A percentile compares a stretch with the other conserved stretches of the same genome.
These are phyloP conservation scores for Paguma larvata DNA, from an alignment of 2,797 vertebrate species.

Conservation along the genomic window DNA sequence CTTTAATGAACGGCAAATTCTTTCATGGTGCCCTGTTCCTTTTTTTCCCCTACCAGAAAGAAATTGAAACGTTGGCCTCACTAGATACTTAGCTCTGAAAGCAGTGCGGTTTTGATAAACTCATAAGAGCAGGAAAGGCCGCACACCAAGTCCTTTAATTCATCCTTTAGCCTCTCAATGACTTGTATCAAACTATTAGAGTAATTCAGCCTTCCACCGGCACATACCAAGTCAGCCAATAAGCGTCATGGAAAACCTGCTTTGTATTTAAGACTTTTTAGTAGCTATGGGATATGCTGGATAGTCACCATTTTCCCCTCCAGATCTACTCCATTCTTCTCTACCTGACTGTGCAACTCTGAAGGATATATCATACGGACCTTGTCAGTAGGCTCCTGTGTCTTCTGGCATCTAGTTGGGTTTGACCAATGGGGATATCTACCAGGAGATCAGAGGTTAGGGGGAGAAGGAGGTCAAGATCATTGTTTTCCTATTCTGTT, in stretches of 20 bases:
- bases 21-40: not conserved
- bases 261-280: not conserved
- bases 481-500: not conserved
- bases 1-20: constrained; percentile 75
- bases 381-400: not conserved
- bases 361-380: no score
- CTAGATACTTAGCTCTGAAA: not conserved
- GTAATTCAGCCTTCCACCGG: not conserved
- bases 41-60: constrained; percentile 45
- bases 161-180: not conserved
- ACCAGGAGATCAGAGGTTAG: not conserved
- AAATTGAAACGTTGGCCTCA: constrained; percentile 46
- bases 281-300: not conserved
- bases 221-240: not conserved
- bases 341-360: not conserved
- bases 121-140: not conserved
- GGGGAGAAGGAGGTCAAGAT: not conserved
- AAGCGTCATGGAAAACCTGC: not conserved
- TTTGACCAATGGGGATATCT: not conserved
- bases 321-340: not conserved
- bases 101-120: not conserved
- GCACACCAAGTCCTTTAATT: not conserved
- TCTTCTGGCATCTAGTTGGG: not conserved
- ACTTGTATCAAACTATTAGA: not conserved
- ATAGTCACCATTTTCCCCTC: not conserved